A percentile compares a stretch with the other conserved stretches of the same genome.
Conservation (phyloP, 1,140 invertebrate species). For the Lycorma delicatula region DNA sequence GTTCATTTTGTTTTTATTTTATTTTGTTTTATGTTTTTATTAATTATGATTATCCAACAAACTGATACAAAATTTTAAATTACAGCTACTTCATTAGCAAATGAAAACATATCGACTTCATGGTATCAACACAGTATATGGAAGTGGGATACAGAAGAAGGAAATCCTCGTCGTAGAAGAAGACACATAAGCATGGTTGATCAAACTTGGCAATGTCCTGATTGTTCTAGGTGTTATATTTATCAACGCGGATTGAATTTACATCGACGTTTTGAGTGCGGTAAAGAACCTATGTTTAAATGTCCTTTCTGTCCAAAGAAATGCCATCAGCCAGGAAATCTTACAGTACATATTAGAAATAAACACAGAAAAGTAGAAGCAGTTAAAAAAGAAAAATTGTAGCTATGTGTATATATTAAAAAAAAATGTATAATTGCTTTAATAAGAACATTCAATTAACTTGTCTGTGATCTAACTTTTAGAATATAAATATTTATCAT, state of each 20-base stretch:
- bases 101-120: too few species aligned
- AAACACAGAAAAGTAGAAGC: slow-evolving; percentile 33
- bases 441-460: too few species aligned
- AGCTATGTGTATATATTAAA: too few species aligned
- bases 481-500: too few species aligned
- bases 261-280: slow-evolving; percentile 27
- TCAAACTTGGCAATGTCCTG: slow-evolving; percentile 19
- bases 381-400: too few species aligned
- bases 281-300: slow-evolving; percentile 32
- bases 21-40: too few species aligned
- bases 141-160: slow-evolving; percentile 4
- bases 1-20: too few species aligned
- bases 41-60: too few species aligned
- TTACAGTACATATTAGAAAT: slow-evolving; percentile 27
- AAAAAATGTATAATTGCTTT: too few species aligned
- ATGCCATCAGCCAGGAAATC: slow-evolving; percentile 14
- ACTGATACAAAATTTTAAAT: too few species aligned
- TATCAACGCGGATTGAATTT: slow-evolving; percentile 10
- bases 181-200: slow-evolving; percentile 14
- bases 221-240: slow-evolving; percentile 12
- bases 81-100: too few species aligned
- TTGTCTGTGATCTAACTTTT: too few species aligned
- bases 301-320: slow-evolving; percentile 32
- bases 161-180: background rate
- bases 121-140: slow-evolving; percentile 8